phyloP scores from a whole-genome alignment of 2,888 invertebrate species.

The Dolichopus griseipennis region DNA sequence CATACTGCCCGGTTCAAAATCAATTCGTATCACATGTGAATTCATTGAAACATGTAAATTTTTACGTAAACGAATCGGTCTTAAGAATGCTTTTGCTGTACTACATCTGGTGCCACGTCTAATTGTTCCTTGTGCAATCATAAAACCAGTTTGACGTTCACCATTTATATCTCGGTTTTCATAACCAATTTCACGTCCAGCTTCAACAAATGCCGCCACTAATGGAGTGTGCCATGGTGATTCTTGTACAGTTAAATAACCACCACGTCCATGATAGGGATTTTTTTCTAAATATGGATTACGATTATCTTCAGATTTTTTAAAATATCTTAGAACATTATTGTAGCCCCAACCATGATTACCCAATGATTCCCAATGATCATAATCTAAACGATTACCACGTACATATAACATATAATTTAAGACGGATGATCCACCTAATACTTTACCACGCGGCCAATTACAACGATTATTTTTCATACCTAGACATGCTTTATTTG shows the following conservation, averaged over 20 bases:
- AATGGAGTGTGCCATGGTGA: slow-evolving; percentile 76
- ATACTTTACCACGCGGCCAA: slow-evolving; percentile 82
- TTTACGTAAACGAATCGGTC: slow-evolving; percentile 63
- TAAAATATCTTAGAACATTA: slow-evolving; percentile 77
- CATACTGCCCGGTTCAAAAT: slow-evolving; percentile 65
- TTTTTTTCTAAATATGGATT: slow-evolving; percentile 65
- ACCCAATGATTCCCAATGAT: slow-evolving; percentile 77
- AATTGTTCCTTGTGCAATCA: slow-evolving; percentile 75
- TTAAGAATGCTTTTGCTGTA: slow-evolving; percentile 77
- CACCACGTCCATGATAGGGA: slow-evolving; percentile 62
- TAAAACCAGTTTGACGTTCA: slow-evolving; percentile 67
- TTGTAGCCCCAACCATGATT: slow-evolving; percentile 85
- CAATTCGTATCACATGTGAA: slow-evolving; percentile 64
- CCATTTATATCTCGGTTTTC: slow-evolving; percentile 77
- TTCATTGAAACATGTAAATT: slow-evolving; percentile 77
- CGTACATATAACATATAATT: slow-evolving; percentile 89
- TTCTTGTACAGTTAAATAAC: slow-evolving; percentile 70
- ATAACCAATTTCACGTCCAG: slow-evolving; percentile 74
- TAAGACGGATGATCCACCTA: slow-evolving; percentile 78
- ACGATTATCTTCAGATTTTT: slow-evolving; percentile 80
- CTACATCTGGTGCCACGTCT: slow-evolving; percentile 72
- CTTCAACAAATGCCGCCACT: slow-evolving; percentile 73
- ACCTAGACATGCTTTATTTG: slow-evolving; percentile 68
- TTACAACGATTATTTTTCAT: slow-evolving; percentile 75
- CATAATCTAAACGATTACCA: slow-evolving; percentile 76